Conservation (phyloP, 2,888 invertebrate genomes). For the Drosophila nigritarsus region DNA sequence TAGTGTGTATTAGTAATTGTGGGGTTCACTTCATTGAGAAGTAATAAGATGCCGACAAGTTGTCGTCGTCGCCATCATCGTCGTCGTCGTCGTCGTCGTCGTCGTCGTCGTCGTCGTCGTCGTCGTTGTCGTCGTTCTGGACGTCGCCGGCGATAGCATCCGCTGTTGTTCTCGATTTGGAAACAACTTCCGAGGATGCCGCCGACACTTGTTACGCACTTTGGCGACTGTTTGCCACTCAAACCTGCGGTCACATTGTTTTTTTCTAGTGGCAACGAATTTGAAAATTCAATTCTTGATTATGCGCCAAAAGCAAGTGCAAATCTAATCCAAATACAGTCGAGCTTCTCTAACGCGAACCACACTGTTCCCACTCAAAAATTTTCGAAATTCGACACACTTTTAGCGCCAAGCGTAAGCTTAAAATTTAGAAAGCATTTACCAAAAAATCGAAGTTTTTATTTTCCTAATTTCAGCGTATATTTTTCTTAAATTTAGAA, state of each 20-base stretch:
- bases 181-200: slow-evolving; percentile 70
- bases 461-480: not conserved
- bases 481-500: not conserved
- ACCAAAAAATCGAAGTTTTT: fast-evolving
- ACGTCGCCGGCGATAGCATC: slow-evolving; percentile 50
- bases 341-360: not conserved
- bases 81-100: too few species aligned
- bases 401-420: not conserved
- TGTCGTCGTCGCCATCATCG: slow-evolving; percentile 47
- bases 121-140: slow-evolving; percentile 43
- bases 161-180: slow-evolving; percentile 48
- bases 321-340: slow-evolving; percentile 1
- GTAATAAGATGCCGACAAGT: slow-evolving; percentile 75
- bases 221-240: slow-evolving; percentile 67
- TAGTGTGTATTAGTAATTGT: not conserved
- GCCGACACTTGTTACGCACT: slow-evolving; percentile 82
- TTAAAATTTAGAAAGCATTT: not conserved
- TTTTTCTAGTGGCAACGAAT: slow-evolving; percentile 22
- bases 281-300: slow-evolving; percentile 42
- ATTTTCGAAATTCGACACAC: not conserved
- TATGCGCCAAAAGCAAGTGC: slow-evolving; percentile 35
- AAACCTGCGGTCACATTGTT: slow-evolving; percentile 16
- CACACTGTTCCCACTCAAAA: not conserved
- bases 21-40: slow-evolving; percentile 62
- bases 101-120: not conserved